These are phyloP conservation scores for Hydropotes inermis DNA, from an alignment of 2,113 vertebrate species.

Conservation along the genomic window DNA sequence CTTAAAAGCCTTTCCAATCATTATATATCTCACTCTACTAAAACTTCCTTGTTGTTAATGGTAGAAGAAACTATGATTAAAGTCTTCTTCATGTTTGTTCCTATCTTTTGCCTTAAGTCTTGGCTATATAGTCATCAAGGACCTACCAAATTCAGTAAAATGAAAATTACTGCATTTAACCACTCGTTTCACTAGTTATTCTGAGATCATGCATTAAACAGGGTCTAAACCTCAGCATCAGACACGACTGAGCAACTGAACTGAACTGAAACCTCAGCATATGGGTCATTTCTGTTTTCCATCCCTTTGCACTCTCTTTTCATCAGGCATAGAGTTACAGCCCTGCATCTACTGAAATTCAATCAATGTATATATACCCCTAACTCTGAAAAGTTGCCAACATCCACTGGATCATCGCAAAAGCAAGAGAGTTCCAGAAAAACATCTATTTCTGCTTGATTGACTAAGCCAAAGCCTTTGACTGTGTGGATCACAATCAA, in stretches of 20 bases:
- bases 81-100: not conserved
- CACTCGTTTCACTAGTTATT: not conserved
- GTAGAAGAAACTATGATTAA: not conserved
- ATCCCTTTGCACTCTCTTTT: not conserved
- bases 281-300: not conserved
- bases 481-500: too few relatives aligned
- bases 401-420: too few relatives aligned
- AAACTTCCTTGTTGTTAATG: not conserved
- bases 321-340: not conserved
- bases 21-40: not conserved
- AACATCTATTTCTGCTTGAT: too few relatives aligned
- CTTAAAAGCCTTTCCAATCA: not conserved
- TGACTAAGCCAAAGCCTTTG: too few relatives aligned
- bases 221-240: not conserved
- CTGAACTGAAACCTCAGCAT: not conserved
- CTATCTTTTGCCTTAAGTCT: not conserved
- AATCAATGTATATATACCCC: not conserved
- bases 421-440: too few relatives aligned
- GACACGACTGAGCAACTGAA: not conserved
- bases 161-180: not conserved
- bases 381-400: not conserved
- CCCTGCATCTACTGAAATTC: not conserved
- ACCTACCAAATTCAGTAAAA: not conserved
- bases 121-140: not conserved
- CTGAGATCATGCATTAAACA: not conserved